These are phyloP conservation scores for Bradypodion pumilum DNA, from an alignment of 2,797 vertebrate species.

Conservation along the genomic window DNA sequence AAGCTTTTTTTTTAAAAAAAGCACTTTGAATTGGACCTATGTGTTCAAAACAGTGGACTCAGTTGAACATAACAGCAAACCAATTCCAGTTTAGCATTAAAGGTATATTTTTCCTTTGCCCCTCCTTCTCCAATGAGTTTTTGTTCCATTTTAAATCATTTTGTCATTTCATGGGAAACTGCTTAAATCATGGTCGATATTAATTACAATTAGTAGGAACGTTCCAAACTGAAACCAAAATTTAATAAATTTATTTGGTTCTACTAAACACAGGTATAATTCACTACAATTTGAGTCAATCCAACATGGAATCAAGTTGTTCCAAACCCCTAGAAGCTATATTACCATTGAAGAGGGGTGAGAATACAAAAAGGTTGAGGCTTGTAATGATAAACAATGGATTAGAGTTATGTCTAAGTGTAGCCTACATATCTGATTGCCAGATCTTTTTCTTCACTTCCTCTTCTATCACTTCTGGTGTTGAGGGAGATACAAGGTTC, in stretches of 20 bases:
- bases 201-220: neutral
- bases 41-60: neutral
- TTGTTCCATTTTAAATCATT: neutral
- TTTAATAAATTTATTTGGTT: neutral
- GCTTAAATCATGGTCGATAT: neutral
- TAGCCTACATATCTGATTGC: neutral
- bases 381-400: neutral
- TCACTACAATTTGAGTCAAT: neutral
- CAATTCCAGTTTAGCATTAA: neutral
- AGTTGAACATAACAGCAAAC: neutral
- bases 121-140: neutral
- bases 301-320: neutral
- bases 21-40: neutral
- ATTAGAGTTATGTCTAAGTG: neutral
- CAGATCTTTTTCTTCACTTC: no score
- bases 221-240: no score
- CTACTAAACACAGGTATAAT: neutral
- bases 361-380: neutral
- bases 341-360: neutral
- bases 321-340: neutral
- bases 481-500: no score
- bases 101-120: no score
- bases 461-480: no score
- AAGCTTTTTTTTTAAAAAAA: no score
- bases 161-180: neutral